Conservation (phyloP, 2,888 invertebrate genomes). For the Eurytoma californica region DNA sequence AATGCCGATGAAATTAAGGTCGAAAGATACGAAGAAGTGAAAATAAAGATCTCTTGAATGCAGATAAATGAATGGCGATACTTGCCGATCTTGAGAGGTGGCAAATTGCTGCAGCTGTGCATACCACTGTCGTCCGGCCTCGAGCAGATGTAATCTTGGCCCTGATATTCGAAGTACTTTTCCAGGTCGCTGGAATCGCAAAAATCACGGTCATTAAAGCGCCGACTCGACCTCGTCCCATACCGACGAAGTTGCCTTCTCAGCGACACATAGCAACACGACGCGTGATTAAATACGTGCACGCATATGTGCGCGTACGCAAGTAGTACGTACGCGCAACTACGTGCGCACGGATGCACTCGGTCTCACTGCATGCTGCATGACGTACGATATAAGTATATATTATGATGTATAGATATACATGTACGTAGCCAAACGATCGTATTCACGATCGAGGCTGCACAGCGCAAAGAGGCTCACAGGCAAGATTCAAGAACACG, state of each 20-base stretch:
- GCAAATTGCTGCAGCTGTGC: slow-evolving; percentile 91
- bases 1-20: too few relatives aligned
- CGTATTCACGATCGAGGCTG: slow-evolving; percentile 6
- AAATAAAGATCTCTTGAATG: background rate
- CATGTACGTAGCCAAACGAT: background rate
- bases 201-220: slow-evolving; percentile 51
- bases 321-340: background rate
- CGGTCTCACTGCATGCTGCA: slow-evolving; percentile 65
- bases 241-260: background rate
- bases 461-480: slow-evolving; percentile 16
- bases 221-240: background rate
- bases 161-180: slow-evolving; percentile 91
- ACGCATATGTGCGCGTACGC: background rate
- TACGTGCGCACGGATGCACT: slow-evolving; percentile 66
- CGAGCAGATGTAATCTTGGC: slow-evolving; percentile 98
- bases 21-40: background rate
- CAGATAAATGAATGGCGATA: slow-evolving; percentile 24
- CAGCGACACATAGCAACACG: slow-evolving; percentile 60
- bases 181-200: slow-evolving; percentile 79
- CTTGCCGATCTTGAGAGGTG: slow-evolving; percentile 78
- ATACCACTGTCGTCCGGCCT: slow-evolving; percentile 95
- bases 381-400: slow-evolving; percentile 41
- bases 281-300: slow-evolving; percentile 29
- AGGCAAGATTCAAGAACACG: slow-evolving; percentile 20
- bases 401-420: slow-evolving; percentile 28